phyloP scores from a whole-genome alignment of 2,113 vertebrate genomes.

The Eulacestoma nigropectus region DNA sequence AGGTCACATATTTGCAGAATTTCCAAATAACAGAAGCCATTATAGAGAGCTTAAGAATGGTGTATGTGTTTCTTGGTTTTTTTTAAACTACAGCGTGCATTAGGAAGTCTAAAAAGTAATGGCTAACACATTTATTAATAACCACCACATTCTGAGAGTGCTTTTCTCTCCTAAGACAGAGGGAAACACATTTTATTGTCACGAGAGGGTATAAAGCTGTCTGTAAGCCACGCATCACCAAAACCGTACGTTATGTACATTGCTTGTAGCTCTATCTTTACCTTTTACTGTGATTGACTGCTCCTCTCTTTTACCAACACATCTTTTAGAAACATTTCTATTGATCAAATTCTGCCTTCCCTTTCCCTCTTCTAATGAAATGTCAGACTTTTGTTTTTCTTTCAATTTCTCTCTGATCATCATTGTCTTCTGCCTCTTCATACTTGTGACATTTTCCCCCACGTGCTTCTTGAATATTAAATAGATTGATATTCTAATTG shows the following conservation, averaged over 20 bases:
- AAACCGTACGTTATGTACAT: background rate
- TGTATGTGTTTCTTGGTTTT: rapidly evolving
- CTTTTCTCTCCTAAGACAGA: background rate
- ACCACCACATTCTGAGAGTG: background rate
- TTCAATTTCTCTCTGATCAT: background rate
- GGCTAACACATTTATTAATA: background rate
- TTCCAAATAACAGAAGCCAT: background rate
- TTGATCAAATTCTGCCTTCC: background rate
- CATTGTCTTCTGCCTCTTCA: background rate
- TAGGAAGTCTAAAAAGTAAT: background rate
- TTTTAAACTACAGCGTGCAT: background rate
- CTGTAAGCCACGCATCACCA: background rate
- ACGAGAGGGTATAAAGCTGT: background rate
- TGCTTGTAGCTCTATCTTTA: background rate
- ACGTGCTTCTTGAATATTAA: background rate
- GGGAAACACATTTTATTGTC: background rate
- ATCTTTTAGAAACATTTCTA: background rate
- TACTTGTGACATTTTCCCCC: rapidly evolving
- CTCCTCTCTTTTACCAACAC: background rate
- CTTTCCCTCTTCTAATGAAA: background rate
- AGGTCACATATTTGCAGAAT: background rate
- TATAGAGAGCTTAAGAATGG: background rate
- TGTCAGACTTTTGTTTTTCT: background rate
- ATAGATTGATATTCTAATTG: background rate
- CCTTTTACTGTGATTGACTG: background rate